Conservation (phyloP, 2,113 vertebrate species). For the Corythornis madagascariensis region DNA sequence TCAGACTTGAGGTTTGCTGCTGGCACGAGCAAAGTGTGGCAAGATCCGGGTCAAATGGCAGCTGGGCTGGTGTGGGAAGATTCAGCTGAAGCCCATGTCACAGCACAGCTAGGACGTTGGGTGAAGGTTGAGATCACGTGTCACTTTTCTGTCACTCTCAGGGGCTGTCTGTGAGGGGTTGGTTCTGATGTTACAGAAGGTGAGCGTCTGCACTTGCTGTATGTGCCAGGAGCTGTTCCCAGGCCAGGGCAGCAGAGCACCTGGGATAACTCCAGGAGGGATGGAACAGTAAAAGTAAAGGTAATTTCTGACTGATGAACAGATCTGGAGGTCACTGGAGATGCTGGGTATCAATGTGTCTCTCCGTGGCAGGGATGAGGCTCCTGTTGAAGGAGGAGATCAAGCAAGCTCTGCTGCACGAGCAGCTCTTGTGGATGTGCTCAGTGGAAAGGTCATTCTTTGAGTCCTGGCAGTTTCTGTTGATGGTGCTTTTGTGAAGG, state of each 20-base stretch:
- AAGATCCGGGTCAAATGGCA: rapidly evolving
- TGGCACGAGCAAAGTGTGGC: not conserved
- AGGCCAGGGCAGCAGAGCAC: not conserved
- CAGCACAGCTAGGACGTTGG: not conserved
- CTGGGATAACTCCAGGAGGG: no score
- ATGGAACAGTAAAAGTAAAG: not conserved
- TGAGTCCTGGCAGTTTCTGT: not conserved
- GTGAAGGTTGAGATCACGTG: not conserved
- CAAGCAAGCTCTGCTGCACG: not conserved
- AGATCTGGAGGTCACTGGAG: not conserved
- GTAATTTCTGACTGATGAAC: not conserved
- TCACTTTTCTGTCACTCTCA: not conserved
- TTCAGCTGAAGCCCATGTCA: not conserved
- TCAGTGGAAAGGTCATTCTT: no score
- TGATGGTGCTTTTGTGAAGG: not conserved
- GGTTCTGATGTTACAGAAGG: not conserved
- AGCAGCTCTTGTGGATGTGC: not conserved
- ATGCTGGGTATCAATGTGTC: not conserved
- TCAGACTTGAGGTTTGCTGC: not conserved
- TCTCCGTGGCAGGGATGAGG: not conserved
- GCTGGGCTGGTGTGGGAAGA: not conserved
- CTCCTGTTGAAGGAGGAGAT: not conserved
- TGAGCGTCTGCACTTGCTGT: not conserved
- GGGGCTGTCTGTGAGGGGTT: not conserved
- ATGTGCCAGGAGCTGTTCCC: rapidly evolving